phyloP scores from a whole-genome alignment of 1,140 invertebrate genomes.

The Atta cephalotes region DNA sequence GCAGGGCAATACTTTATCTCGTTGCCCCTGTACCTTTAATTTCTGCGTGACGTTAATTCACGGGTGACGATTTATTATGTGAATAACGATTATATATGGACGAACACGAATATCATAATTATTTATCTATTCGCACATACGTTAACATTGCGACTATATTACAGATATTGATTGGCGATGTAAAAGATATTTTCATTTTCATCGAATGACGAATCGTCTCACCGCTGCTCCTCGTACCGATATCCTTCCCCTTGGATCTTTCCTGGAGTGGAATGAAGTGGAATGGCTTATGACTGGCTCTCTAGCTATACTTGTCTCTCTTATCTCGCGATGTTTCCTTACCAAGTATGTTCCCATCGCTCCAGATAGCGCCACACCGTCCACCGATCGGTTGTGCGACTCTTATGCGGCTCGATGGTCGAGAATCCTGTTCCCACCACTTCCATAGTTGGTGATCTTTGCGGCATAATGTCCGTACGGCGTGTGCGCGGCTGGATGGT shows the following conservation, averaged over 20 bases:
- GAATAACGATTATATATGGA: background rate
- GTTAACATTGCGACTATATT: background rate
- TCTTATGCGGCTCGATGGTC: conserved; percentile 29
- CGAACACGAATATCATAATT: background rate
- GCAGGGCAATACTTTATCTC: background rate
- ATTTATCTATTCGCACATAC: background rate
- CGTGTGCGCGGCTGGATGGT: conserved; percentile 80
- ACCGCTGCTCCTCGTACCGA: background rate
- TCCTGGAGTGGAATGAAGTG: background rate
- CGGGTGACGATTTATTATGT: no score
- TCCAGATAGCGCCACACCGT: conserved; percentile 81
- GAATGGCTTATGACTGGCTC: background rate
- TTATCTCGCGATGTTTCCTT: conserved; percentile 20
- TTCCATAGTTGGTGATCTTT: conserved; percentile 82
- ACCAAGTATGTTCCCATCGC: conserved; percentile 43
- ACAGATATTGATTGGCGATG: conserved; percentile 9
- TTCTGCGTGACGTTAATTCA: background rate
- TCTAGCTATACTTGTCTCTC: background rate
- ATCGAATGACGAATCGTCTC: background rate
- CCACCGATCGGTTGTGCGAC: conserved; percentile 34
- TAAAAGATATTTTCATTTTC: conserved; percentile 5
- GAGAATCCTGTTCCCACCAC: conserved; percentile 62
- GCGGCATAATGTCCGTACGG: conserved; percentile 76
- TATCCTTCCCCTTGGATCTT: background rate
- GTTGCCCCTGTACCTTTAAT: background rate